Evolutionary conservation across 2,888 invertebrate genomes (phyloP).

Genomic region (Tiliacea aurago): DNA sequence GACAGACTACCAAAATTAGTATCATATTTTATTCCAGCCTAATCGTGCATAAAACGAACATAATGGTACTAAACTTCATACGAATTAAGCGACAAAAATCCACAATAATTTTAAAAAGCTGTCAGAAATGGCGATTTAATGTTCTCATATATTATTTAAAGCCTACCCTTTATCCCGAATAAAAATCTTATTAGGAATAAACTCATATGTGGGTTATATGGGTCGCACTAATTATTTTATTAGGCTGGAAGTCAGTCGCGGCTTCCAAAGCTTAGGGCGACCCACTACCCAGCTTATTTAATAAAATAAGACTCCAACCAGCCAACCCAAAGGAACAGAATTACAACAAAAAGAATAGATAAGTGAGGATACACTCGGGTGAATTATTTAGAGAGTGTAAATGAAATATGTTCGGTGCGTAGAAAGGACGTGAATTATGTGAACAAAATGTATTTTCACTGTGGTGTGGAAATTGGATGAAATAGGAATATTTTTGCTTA

Average conservation of each 20-base stretch:
- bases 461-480: constrained; percentile 15
- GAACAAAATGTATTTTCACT: constrained; percentile 27
- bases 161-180: constrained; percentile 23
- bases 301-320: constrained; percentile 64
- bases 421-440: constrained; percentile 42
- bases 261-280: constrained; percentile 54
- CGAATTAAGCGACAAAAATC: constrained; percentile 49
- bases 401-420: constrained; percentile 54
- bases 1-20: constrained; percentile 21
- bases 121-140: constrained; percentile 36
- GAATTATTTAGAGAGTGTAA: constrained; percentile 57
- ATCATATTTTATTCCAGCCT: constrained; percentile 26
- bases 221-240: constrained; percentile 64
- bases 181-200: constrained; percentile 49
- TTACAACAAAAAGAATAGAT: constrained; percentile 57
- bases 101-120: constrained; percentile 35
- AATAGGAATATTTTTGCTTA: constrained; percentile 14
- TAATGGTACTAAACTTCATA: constrained; percentile 37
- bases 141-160: constrained; percentile 44
- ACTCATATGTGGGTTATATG: constrained; percentile 45
- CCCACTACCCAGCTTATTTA: constrained; percentile 61
- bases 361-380: constrained; percentile 40
- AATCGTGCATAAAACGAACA: constrained; percentile 28
- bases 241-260: constrained; percentile 54
- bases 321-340: constrained; percentile 51